Percentiles rank a stretch among this genome's conserved stretches.
Evolutionary conservation across 2,888 invertebrate genomes (phyloP).

Genomic region (Pedicia rivosa): DNA sequence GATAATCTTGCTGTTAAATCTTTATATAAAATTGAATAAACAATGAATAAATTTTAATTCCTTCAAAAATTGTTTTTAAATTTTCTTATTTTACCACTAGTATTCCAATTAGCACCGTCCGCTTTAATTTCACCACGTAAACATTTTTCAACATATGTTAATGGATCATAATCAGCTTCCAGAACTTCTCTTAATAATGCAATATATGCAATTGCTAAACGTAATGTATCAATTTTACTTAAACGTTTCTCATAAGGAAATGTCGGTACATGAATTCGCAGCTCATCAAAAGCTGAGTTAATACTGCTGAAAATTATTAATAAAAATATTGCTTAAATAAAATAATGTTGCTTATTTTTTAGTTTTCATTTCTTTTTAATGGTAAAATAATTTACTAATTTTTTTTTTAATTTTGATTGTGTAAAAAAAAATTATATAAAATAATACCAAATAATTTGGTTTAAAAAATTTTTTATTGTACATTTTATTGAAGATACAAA

Average conservation of each 20-base stretch:
- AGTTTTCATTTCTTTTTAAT: too few species aligned
- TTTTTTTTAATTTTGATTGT: too few species aligned
- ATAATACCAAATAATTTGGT: too few species aligned
- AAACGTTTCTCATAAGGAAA: constrained; percentile 97
- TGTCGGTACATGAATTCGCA: constrained; percentile 94
- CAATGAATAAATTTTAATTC: neutral
- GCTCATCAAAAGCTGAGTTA: constrained; percentile 97
- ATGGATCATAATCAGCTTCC: constrained; percentile 75
- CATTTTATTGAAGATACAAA: too few species aligned
- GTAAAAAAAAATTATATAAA: too few species aligned
- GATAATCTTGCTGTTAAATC: constrained; percentile 92
- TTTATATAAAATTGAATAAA: constrained; percentile 29
- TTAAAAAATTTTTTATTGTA: too few species aligned
- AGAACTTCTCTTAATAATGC: constrained; percentile 80
- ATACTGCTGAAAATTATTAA: constrained; percentile 68
- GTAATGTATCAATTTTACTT: constrained; percentile 95
- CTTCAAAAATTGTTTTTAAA: constrained; percentile 3
- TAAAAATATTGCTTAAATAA: neutral
- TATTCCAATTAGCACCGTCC: constrained; percentile 87
- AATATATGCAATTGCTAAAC: constrained; percentile 95
- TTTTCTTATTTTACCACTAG: constrained; percentile 55
- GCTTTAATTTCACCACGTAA: constrained; percentile 79
- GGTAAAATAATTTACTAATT: too few species aligned
- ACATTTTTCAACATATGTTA: constrained; percentile 87
- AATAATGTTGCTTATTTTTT: too few species aligned